Evolutionary conservation across 37 sponge, comb jelly and placozoan genomes (phyloP), one percentile per base, ranked within the genome.

Genomic region (Chondrosia reniformis): DNA sequence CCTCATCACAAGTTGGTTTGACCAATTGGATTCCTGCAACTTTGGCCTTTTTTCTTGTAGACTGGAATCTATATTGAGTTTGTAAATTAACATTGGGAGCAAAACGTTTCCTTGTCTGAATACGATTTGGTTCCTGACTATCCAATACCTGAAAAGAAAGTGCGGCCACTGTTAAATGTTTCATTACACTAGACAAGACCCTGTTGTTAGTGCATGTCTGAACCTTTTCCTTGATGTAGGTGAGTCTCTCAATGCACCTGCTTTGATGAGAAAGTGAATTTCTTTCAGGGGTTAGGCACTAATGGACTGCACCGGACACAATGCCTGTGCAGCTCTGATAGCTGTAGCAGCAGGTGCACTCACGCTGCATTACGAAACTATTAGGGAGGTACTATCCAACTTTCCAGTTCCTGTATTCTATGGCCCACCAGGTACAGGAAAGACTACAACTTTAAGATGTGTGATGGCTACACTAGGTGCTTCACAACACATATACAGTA

Each of bases 401-500:
- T 80, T 64, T 25, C 67, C 80, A 0, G 67, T 79, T 0, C 67
- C 80, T 2, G 37, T 80, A 15, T 12, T 39, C 0, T 80, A 37
- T 33, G 81, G 81, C 1, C 24, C 30, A 49, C n/a, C 72, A 40
- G 71, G 73, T 22, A 80, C 55, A 21, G 73, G 57, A 2, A 67
- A 80, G 57, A 67, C 81, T 56, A 80, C 57, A 3, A 58, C 81
- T 10, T 57, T 80, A 2, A 25, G 41, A 28, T 80, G 73, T 17
- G 73, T 64, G 38, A 36, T 80, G 34, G 71, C 72, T 71, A 17
- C 63, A 0, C n/a, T 80, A 0, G 81, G 72, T 24, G 55, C 56
- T 19, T 58, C 63, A 33, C 41, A 80, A 5, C 34, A 34, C 55
- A 59, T 80, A 7, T 76, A 54, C 33, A 80, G 81, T 40, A 80